phyloP scores from a whole-genome alignment of 2,797 vertebrate genomes.

The Hoplostethus atlanticus region DNA sequence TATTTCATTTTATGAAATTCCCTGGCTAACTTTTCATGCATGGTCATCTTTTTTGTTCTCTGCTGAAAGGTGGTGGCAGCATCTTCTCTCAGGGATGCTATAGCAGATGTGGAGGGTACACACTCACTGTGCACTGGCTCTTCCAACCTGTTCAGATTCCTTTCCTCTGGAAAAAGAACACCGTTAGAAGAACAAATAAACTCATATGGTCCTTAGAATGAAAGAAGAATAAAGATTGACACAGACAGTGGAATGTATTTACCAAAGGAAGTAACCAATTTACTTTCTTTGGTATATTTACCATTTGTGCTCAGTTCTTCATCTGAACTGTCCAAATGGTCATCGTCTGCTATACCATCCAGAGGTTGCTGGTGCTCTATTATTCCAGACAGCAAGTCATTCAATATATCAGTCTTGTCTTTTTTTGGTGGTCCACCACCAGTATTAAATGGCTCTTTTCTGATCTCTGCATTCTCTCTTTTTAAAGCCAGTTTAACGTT shows the following conservation, averaged over 20 bases:
- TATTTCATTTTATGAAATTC: conserved; percentile 23
- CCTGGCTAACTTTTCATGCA: conserved; percentile 13
- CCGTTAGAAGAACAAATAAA: conserved; percentile 7
- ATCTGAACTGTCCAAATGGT: conserved; percentile 1
- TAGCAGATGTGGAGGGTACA: conserved; percentile 25
- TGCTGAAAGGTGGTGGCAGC: conserved; percentile 30
- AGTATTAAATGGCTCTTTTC: conserved; percentile 18
- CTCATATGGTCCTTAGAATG: conserved; percentile 20
- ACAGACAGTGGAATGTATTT: conserved; percentile 10
- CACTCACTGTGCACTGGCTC: conserved; percentile 28
- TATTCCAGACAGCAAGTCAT: conserved; percentile 32
- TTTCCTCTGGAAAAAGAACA: conserved; percentile 25
- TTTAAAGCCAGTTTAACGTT: conserved; percentile 30
- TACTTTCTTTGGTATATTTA: conserved; percentile 22
- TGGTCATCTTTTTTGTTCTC: conserved; percentile 2
- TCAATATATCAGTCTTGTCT: conserved; percentile 22
- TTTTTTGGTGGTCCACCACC: conserved; percentile 29
- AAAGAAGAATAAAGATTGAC: conserved; percentile 21
- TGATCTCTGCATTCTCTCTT: conserved; percentile 26
- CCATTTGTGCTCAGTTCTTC: conserved; percentile 25
- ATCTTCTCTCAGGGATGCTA: conserved; percentile 26
- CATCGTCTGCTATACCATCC: conserved; percentile 18
- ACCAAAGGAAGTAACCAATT: conserved; percentile 4
- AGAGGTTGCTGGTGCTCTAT: conserved; percentile 21
- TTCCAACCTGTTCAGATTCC: background rate